A percentile compares a stretch with the other conserved stretches of the same genome.
Conservation (phyloP, 30 jellyfish, hydroid and myxozoan genomes). For the Aurelia sp. region DNA sequence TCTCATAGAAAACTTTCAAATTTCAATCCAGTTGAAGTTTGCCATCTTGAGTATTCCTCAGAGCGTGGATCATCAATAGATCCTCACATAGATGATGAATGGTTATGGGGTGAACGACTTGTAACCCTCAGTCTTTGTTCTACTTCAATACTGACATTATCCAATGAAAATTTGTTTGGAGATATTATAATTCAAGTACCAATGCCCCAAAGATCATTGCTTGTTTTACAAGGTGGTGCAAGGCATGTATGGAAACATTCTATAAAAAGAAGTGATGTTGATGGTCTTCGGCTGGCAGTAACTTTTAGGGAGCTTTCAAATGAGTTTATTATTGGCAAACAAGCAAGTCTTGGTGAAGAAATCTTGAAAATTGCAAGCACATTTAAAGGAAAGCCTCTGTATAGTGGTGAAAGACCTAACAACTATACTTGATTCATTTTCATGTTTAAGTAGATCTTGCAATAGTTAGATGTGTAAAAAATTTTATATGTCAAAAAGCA, state of each 20-base stretch:
- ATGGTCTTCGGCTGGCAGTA: slow-evolving; percentile 74
- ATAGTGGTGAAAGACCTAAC: background rate
- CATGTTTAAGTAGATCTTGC: background rate
- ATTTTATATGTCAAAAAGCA: background rate
- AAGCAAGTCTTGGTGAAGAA: slow-evolving; percentile 51
- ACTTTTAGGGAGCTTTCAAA: slow-evolving; percentile 90
- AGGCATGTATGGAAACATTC: slow-evolving; percentile 92
- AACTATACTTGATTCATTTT: background rate
- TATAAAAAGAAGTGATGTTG: slow-evolving; percentile 64
- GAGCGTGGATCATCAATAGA: slow-evolving; percentile 97
- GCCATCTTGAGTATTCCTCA: slow-evolving; percentile 86
- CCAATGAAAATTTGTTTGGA: slow-evolving; percentile 39
- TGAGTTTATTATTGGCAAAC: slow-evolving; percentile 48
- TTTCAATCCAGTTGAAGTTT: slow-evolving; percentile 93
- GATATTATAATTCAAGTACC: slow-evolving; percentile 70
- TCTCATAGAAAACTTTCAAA: slow-evolving; percentile 12
- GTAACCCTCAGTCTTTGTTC: slow-evolving; percentile 84
- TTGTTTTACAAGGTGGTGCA: slow-evolving; percentile 82
- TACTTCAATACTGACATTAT: slow-evolving; percentile 68
- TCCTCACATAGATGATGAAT: slow-evolving; percentile 96
- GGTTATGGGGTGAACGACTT: slow-evolving; percentile 99
- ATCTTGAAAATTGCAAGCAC: slow-evolving; percentile 61
- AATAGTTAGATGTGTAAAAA: background rate
- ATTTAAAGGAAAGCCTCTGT: slow-evolving; percentile 78
- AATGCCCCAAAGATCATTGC: slow-evolving; percentile 81